Percentiles rank a stretch among this genome's conserved stretches.
phyloP scores from a whole-genome alignment of 2,113 vertebrate genomes.

The Zosterops lateralis region DNA sequence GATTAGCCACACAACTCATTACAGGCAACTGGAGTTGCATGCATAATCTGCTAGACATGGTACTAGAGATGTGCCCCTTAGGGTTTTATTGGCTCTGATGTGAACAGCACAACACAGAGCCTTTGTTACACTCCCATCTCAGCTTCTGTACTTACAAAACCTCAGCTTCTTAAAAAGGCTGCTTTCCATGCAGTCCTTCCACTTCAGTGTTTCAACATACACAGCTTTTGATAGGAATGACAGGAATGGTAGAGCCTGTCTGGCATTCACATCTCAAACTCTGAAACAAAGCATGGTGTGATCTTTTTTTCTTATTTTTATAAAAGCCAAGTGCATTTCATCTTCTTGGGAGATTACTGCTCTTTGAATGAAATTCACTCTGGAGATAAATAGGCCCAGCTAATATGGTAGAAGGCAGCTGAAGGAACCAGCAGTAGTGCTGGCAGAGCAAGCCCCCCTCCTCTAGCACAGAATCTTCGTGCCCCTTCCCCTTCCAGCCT shows the following conservation, averaged over 20 bases:
- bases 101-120: constrained; percentile 47
- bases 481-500: neutral
- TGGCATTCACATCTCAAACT: constrained; percentile 21
- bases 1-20: constrained; percentile 54
- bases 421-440: neutral
- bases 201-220: neutral
- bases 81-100: constrained; percentile 49
- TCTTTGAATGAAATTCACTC: neutral
- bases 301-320: neutral
- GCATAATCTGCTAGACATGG: constrained; percentile 59
- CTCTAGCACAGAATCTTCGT: accelerated
- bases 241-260: constrained; percentile 15
- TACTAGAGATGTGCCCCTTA: constrained; percentile 52
- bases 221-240: neutral
- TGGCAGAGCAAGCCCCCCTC: neutral
- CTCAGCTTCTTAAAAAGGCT: constrained; percentile 29
- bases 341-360: neutral
- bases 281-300: neutral
- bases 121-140: constrained; percentile 52
- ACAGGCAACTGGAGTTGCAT: constrained; percentile 45
- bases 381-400: neutral
- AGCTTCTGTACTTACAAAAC: constrained; percentile 40
- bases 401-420: neutral
- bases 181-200: constrained; percentile 12
- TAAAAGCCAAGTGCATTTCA: neutral